Evolutionary conservation across 2,797 vertebrate genomes (phyloP).

Genomic region (Gobionotothen gibberifrons): DNA sequence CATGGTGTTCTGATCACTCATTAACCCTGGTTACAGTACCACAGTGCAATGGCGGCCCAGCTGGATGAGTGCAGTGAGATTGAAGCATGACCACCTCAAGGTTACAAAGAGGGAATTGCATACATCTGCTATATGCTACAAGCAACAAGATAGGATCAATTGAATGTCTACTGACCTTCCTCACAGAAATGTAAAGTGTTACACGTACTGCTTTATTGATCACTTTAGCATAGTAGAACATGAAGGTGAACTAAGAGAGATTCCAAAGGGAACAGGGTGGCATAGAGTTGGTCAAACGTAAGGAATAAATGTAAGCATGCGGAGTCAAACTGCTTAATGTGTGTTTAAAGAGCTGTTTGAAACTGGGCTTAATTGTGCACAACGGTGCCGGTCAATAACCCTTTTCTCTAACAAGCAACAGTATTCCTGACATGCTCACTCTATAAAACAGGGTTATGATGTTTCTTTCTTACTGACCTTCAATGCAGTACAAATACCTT

Average conservation of each 20-base stretch:
- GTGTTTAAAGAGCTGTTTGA: neutral
- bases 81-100: slow-evolving; percentile 1
- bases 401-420: slow-evolving; percentile 9
- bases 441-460: neutral
- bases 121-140: slow-evolving; percentile 6
- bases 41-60: slow-evolving; percentile 7
- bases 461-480: neutral
- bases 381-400: slow-evolving; percentile 7
- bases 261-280: neutral
- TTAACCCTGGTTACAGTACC: slow-evolving; percentile 20
- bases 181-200: slow-evolving; percentile 27
- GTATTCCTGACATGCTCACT: neutral
- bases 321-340: slow-evolving; percentile 2
- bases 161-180: slow-evolving; percentile 22
- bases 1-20: slow-evolving; percentile 15
- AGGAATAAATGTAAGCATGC: slow-evolving; percentile 11
- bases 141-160: slow-evolving; percentile 31
- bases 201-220: slow-evolving; percentile 35
- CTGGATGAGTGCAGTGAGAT: slow-evolving; percentile 14
- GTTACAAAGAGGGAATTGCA: neutral
- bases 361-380: slow-evolving; percentile 1
- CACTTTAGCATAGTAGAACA: slow-evolving; percentile 3
- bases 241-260: neutral
- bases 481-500: neutral
- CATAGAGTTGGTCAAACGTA: neutral